Evolutionary conservation across 2,797 vertebrate genomes (phyloP), one percentile per base, ranked within the genome.

Genomic region (Diceros bicornis): DNA sequence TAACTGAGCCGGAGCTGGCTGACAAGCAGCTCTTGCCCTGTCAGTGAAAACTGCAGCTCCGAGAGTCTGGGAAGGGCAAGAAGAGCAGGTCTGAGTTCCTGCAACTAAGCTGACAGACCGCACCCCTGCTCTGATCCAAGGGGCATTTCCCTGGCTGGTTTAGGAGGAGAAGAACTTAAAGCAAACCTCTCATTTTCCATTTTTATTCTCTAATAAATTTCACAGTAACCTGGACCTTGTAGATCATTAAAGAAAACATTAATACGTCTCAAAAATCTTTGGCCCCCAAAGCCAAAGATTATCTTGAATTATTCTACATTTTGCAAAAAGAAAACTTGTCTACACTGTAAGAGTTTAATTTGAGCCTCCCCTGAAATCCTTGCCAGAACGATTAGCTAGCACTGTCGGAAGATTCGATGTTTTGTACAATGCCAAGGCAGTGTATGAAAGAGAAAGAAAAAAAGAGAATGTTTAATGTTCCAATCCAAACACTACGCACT

Each of bases 1-100:
- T 98, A 98, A 92, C 86, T 97, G 98, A 98, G 97, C 98, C 62
- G 90, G 97, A 98, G 97, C 16, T 85, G 95, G 98, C 97, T 98
- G 98, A 98, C 98, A 98, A 97, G 97, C 89, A 88, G 96, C 72
- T 69, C 97, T 97, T 97, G 94, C 97, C 97, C 96, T 97, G 95
- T 97, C 66, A 93, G 96, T 66, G 93, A 97, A 97, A 95, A 95
- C 94, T 87, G 96, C 52, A 93, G 72, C 94, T 94, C 66, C 1
- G 21, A 96, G 2, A 66, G 59, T 55, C 81, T 23, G 59, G 25
- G 82, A 84, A 96, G 97, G 89, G 88, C 62, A 89, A 69, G 97
- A 92, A 79, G 96, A 93, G 89, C 66, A 97, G 95, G 96, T 97
- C 95, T 75, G 94, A 72, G 88, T 44, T 44, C 66, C 89, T 59